Evolutionary conservation across 2,797 vertebrate species (phyloP), one percentile per base, ranked within the genome.

Genomic region (Acridotheres tristis): DNA sequence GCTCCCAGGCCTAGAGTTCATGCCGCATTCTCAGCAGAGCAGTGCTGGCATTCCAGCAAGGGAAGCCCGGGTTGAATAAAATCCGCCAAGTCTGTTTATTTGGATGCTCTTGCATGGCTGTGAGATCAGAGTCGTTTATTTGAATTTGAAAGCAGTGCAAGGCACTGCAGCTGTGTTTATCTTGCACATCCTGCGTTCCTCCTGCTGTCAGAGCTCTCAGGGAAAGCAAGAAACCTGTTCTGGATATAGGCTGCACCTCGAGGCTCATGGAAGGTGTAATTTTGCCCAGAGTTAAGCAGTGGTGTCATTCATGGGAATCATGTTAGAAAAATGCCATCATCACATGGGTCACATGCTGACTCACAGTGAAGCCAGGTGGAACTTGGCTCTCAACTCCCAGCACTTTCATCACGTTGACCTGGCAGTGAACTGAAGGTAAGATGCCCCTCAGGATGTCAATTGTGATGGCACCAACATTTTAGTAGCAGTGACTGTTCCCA

Each of bases 91-190:
- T 59, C 68, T 94, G 89, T 96, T 97, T 94, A 88, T 93, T 90
- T 93, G 92, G 80, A 63, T 58, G 82, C 36, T 75, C 72, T 83
- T 79, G 71, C 85, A 58, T 0, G 65, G 78, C 68, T 94, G 67
- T 25, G 78, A 91, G 94, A 90, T 78, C 77, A 85, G n/a, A 85
- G 88, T 63, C 13, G 4, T 82, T 89, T 90, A 88, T 88, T 90
- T 79, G 89, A 86, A 73, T 78, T 10, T 81, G 93, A 89, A 93
- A 85, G 85, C 87, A 34, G 90, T 45, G 80, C 59, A 94, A 93
- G 73, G 93, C 80, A 15, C 27, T 63, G 81, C 96, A 95, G 95
- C 93, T 96, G 96, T 97, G 91, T 97, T 96, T 97, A 88, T 90
- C 72, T 96, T 69, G 88, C 90, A 96, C 81, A 93, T 95, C 91